phyloP scores from a whole-genome alignment of 1,140 invertebrate species.

The Eulimnadia texana region DNA sequence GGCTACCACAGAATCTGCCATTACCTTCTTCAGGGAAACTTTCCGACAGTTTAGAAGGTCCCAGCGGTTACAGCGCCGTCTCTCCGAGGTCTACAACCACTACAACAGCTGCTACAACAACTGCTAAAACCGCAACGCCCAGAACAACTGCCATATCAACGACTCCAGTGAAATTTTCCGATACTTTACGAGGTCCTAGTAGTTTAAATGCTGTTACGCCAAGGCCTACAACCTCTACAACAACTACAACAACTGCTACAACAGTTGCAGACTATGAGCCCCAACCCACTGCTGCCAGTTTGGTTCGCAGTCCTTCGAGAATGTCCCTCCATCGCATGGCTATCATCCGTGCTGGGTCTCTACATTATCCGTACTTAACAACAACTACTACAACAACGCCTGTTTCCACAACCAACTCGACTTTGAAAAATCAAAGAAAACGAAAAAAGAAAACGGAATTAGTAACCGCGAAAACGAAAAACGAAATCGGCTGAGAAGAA shows the following conservation, averaged over 20 bases:
- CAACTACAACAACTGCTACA: background rate
- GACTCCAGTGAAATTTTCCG: background rate
- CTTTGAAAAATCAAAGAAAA: constrained; percentile 4
- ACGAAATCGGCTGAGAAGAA: constrained; percentile 14
- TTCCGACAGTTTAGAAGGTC: background rate
- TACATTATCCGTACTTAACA: background rate
- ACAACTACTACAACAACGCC: background rate
- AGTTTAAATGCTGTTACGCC: no score
- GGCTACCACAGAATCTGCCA: constrained; percentile 18
- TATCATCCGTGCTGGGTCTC: background rate
- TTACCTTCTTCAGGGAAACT: background rate
- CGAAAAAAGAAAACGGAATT: background rate
- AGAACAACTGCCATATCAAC: background rate
- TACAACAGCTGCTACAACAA: background rate
- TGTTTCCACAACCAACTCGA: background rate
- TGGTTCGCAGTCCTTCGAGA: constrained; percentile 11
- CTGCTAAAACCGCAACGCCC: background rate
- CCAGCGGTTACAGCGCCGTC: background rate
- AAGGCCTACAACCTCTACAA: background rate
- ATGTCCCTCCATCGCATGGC: background rate
- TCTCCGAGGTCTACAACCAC: background rate
- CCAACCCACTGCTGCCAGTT: constrained; percentile 17
- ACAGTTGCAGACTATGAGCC: constrained; percentile 5
- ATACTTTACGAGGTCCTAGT: background rate
- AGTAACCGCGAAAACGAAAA: background rate